Evolutionary conservation across 2,113 vertebrate genomes (phyloP).

Genomic region (Tragelaphus scriptus): DNA sequence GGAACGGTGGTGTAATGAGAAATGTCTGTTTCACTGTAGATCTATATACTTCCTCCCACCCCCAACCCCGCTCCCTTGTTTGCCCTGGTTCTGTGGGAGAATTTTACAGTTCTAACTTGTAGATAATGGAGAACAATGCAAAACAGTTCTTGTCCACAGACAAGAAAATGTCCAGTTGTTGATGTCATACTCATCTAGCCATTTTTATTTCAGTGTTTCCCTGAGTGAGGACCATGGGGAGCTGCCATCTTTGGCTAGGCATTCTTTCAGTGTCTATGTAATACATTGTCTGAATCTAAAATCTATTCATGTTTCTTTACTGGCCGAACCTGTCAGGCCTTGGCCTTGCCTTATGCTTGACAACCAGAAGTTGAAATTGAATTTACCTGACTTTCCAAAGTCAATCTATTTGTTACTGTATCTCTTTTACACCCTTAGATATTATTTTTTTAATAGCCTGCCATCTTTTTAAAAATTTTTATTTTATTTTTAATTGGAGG

Average conservation of each 20-base stretch:
- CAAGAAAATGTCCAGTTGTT: neutral
- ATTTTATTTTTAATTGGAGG: neutral
- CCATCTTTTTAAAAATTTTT: neutral
- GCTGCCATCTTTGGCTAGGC: neutral
- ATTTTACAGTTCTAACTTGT: neutral
- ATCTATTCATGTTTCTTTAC: conserved; percentile 35
- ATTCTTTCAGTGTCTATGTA: neutral
- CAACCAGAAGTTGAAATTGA: conserved; percentile 16
- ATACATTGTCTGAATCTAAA: neutral
- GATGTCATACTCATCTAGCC: neutral
- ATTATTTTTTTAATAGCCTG: neutral
- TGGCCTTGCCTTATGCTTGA: conserved; percentile 1
- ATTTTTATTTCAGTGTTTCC: neutral
- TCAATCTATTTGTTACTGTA: neutral
- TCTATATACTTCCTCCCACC: neutral
- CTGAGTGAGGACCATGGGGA: neutral
- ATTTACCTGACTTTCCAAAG: conserved; percentile 8
- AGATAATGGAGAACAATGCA: neutral
- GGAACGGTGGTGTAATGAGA: neutral
- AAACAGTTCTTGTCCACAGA: neutral
- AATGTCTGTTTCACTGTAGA: neutral
- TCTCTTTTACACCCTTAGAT: neutral
- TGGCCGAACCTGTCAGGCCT: neutral
- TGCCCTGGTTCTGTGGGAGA: neutral
- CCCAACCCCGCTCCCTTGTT: neutral